phyloP scores from a whole-genome alignment of 2,113 vertebrate genomes.

The Trochalopteron elliotii region DNA sequence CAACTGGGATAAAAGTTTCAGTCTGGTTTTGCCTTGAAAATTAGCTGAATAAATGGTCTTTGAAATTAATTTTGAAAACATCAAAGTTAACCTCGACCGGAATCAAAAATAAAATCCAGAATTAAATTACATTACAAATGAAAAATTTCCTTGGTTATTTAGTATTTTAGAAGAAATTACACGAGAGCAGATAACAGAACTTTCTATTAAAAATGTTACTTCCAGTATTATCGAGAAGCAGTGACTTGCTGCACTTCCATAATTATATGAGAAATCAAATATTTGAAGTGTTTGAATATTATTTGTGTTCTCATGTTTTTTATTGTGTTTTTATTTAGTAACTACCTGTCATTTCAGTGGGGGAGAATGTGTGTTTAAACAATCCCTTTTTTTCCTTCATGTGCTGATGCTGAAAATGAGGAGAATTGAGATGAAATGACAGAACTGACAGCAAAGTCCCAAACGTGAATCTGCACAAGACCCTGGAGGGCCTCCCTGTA shows the following conservation, averaged over 20 bases:
- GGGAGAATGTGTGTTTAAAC: not conserved
- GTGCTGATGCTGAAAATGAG: not conserved
- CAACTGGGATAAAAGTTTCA: slow-evolving; percentile 79
- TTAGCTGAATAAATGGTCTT: slow-evolving; percentile 74
- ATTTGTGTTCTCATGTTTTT: not conserved
- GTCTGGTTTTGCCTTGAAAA: slow-evolving; percentile 74
- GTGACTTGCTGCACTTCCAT: not conserved
- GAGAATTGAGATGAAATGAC: not conserved
- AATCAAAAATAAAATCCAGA: slow-evolving; percentile 71
- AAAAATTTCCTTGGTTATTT: slow-evolving; percentile 57
- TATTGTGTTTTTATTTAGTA: not conserved
- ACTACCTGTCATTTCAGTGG: not conserved
- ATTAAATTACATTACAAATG: slow-evolving; percentile 59
- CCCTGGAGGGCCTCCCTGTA: not conserved
- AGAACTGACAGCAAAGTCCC: not conserved
- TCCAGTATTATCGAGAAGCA: not conserved
- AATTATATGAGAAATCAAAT: not conserved
- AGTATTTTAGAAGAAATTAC: slow-evolving; percentile 16
- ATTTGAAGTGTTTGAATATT: not conserved
- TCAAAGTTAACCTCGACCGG: slow-evolving; percentile 65
- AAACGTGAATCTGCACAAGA: not conserved
- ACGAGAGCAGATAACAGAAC: slow-evolving; percentile 9
- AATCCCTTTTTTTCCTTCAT: not conserved
- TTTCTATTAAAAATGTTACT: slow-evolving; percentile 7
- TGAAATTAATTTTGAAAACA: slow-evolving; percentile 74